A percentile compares a stretch with the other conserved stretches of the same genome.
Evolutionary conservation across 2,797 vertebrate species (phyloP).

Genomic region (Pseudochirops cupreus): DNA sequence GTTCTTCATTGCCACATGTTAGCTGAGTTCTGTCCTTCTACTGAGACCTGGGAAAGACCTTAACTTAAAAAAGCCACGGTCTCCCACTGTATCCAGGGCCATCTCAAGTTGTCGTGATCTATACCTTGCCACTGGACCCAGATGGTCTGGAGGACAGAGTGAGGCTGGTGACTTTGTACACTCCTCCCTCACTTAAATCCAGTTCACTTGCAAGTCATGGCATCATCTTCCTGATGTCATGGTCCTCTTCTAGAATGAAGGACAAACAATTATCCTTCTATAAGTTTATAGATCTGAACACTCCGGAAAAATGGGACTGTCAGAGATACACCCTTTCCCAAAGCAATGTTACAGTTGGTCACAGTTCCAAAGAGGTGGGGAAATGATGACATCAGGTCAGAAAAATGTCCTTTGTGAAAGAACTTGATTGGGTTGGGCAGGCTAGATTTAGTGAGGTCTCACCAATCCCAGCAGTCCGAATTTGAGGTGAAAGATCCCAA

Average conservation of each 20-base stretch:
- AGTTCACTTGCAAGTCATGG: too few species aligned
- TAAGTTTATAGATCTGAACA: not conserved
- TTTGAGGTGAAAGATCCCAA: not conserved
- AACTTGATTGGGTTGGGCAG: not conserved
- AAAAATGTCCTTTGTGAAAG: not conserved
- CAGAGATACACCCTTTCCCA: not conserved
- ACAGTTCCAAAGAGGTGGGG: not conserved
- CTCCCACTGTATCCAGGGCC: too few species aligned
- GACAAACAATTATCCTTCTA: not conserved
- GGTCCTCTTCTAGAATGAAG: too few species aligned
- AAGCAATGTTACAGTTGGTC: not conserved
- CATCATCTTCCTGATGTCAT: too few species aligned
- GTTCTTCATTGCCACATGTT: not conserved
- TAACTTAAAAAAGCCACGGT: too few species aligned
- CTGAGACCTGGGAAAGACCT: too few species aligned
- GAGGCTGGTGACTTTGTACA: too few species aligned
- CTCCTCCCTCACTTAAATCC: too few species aligned
- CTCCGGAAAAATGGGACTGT: not conserved
- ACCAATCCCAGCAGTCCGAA: not conserved
- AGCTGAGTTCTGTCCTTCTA: not conserved
- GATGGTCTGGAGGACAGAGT: too few species aligned
- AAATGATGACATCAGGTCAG: not conserved
- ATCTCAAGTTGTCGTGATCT: too few species aligned
- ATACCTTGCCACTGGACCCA: too few species aligned
- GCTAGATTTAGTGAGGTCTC: not conserved